Percentiles rank a stretch among this genome's conserved stretches.
These are phyloP conservation scores for Polia nebulosa DNA, from an alignment of 2,888 invertebrate genomes.

Conservation along the genomic window DNA sequence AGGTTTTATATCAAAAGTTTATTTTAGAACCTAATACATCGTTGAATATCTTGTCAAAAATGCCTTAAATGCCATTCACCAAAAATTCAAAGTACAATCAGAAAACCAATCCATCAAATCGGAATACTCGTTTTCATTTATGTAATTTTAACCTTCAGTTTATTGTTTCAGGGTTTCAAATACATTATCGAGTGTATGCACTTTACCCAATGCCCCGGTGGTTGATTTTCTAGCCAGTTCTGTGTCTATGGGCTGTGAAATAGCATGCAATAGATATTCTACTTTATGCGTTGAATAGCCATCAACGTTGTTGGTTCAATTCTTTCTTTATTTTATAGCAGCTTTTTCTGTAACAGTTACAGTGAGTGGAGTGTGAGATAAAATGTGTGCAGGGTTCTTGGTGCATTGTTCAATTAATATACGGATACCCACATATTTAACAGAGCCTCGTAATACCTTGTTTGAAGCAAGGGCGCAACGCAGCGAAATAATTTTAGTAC, in stretches of 20 bases:
- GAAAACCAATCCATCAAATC: slow-evolving; percentile 24
- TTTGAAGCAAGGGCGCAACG: too few species aligned
- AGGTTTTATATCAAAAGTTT: neutral
- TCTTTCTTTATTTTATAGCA: slow-evolving; percentile 12
- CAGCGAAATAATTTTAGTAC: neutral
- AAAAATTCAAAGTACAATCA: neutral
- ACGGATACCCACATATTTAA: neutral
- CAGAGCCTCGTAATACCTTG: too few species aligned
- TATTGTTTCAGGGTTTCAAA: slow-evolving; percentile 22
- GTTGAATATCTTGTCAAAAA: neutral
- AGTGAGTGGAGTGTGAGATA: neutral
- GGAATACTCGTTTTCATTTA: neutral
- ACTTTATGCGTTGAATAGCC: slow-evolving; percentile 31
- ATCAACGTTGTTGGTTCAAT: slow-evolving; percentile 14
- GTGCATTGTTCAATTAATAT: neutral
- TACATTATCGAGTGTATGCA: slow-evolving; percentile 18
- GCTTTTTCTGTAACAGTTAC: neutral
- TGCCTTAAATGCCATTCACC: neutral
- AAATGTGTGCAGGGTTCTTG: neutral
- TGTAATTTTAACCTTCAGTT: slow-evolving; percentile 6
- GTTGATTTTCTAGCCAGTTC: slow-evolving; percentile 28
- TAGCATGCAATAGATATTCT: slow-evolving; percentile 42
- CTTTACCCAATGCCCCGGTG: slow-evolving; percentile 26
- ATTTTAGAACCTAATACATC: slow-evolving; percentile 15
- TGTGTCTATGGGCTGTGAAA: slow-evolving; percentile 55